Conservation (phyloP, 2,797 vertebrate species). For the Rhabdophis nuchalis region DNA sequence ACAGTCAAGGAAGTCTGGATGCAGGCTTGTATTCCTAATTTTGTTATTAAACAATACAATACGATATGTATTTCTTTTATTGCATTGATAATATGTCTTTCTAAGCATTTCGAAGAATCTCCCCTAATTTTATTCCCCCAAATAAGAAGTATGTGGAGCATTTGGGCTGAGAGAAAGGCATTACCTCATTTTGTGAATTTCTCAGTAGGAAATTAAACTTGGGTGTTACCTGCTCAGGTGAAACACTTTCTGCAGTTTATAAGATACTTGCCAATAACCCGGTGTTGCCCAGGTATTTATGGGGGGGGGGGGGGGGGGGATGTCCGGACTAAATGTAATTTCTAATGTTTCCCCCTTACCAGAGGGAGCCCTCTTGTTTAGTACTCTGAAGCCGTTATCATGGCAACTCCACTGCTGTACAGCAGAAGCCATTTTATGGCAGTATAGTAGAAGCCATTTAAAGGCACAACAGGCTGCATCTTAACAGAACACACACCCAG, state of each 20-base stretch:
- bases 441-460: no score
- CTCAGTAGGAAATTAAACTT: neutral
- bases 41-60: neutral
- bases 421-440: no score
- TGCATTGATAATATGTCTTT: neutral
- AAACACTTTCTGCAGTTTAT: neutral
- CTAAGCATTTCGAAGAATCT: neutral
- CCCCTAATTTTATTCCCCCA: neutral
- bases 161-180: neutral
- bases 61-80: neutral
- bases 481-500: no score
- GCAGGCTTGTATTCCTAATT: neutral
- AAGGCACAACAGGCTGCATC: no score
- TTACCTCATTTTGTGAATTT: neutral
- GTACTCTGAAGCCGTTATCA: no score
- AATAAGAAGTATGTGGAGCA: neutral
- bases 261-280: neutral
- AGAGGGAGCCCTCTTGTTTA: no score
- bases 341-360: no score
- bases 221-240: neutral
- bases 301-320: no score
- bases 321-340: no score
- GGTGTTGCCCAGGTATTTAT: no score
- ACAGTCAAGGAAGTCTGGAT: neutral
- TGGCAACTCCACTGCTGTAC: no score